Conservation (phyloP, 2,113 vertebrate species). For the Chrysemys picta region DNA sequence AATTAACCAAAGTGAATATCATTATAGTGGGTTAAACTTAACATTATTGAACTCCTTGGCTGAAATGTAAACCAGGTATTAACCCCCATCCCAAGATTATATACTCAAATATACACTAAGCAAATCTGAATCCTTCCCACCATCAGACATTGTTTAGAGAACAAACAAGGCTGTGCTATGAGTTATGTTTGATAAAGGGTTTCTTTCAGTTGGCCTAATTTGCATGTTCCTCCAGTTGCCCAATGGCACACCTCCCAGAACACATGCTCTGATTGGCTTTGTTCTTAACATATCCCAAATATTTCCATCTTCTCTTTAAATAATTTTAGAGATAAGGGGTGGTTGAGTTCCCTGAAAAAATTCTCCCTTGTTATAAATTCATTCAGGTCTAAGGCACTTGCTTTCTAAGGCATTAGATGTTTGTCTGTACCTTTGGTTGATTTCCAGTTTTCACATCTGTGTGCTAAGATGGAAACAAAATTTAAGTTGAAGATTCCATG, state of each 20-base stretch:
- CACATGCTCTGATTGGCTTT: neutral
- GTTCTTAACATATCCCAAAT: neutral
- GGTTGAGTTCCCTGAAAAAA: neutral
- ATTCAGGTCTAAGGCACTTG: neutral
- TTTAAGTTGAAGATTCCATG: neutral
- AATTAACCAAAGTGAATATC: neutral
- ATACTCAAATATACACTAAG: neutral
- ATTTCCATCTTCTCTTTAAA: neutral
- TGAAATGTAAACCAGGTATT: neutral
- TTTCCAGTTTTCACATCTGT: neutral
- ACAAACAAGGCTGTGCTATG: neutral
- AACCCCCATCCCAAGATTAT: neutral
- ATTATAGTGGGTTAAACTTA: neutral
- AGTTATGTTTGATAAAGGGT: neutral
- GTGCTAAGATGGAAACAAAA: neutral
- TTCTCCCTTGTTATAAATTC: fast-evolving
- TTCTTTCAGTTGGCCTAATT: neutral
- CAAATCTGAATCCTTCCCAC: neutral
- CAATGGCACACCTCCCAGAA: neutral
- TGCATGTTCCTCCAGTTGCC: neutral
- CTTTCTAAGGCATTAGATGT: neutral
- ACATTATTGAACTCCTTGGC: neutral
- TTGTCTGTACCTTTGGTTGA: neutral
- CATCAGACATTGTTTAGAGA: neutral
- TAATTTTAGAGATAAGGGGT: neutral